Evolutionary conservation across 2,797 vertebrate species (phyloP).

Genomic region (Mustela erminea): DNA sequence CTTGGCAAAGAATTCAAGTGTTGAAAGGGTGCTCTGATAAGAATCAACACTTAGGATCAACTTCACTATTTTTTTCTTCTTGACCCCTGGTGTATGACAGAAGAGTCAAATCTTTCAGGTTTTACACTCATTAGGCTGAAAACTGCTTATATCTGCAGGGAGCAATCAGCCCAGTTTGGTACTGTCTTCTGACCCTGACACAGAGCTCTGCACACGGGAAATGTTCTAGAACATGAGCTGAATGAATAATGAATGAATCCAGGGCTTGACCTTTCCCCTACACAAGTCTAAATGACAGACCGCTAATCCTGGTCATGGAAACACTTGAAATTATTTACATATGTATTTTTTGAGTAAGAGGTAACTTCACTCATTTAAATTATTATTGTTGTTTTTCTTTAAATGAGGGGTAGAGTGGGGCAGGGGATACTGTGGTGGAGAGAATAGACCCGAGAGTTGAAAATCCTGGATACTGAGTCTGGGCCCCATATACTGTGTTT

Average conservation of each 20-base stretch:
- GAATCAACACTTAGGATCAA: conserved; percentile 15
- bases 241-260: background rate
- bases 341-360: background rate
- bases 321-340: background rate
- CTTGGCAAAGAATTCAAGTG: background rate
- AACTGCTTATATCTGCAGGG: background rate
- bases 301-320: background rate
- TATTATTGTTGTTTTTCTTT: background rate
- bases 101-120: background rate
- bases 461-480: background rate
- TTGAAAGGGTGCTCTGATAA: background rate
- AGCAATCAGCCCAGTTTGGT: background rate
- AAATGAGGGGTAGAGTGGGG: background rate
- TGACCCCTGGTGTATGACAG: background rate
- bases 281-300: background rate
- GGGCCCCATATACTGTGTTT: background rate
- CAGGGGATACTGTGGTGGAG: background rate
- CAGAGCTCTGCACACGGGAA: background rate
- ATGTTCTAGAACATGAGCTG: background rate
- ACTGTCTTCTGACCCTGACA: background rate
- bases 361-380: background rate
- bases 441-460: background rate
- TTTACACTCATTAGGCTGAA: background rate
- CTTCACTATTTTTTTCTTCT: background rate
- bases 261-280: background rate